A percentile compares a stretch with the other conserved stretches of the same genome.
Conservation (phyloP, 2,113 vertebrate species). For the Corvus cornix region DNA sequence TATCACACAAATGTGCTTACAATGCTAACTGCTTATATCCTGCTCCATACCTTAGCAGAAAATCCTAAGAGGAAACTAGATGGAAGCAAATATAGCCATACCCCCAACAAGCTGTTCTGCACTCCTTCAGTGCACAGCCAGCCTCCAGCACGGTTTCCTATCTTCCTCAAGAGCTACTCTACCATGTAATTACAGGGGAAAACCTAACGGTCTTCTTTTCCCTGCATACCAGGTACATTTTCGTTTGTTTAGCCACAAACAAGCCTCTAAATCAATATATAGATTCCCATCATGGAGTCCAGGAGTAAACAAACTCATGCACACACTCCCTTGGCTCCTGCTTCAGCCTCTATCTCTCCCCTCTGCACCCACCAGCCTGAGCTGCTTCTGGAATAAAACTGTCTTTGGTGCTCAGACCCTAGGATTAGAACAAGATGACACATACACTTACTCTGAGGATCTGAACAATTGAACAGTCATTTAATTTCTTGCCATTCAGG, state of each 20-base stretch:
- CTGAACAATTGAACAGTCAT: neutral
- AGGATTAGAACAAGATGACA: neutral
- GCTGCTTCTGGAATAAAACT: neutral
- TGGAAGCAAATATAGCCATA: neutral
- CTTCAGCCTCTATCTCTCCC: neutral
- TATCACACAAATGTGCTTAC: neutral
- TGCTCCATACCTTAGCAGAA: neutral
- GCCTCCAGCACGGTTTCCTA: neutral
- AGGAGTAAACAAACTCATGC: neutral
- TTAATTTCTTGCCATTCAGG: neutral
- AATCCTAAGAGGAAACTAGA: neutral
- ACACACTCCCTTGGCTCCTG: neutral
- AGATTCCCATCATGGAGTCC: neutral
- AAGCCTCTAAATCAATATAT: constrained; percentile 7
- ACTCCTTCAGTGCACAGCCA: neutral
- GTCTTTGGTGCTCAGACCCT: neutral
- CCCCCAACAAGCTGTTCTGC: neutral
- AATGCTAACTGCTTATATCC: neutral
- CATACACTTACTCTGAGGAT: neutral
- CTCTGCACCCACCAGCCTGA: neutral
- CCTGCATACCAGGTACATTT: neutral
- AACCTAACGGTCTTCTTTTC: neutral
- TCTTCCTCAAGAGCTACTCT: neutral
- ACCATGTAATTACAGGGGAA: neutral
- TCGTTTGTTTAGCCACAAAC: neutral